phyloP scores from a whole-genome alignment of 2,797 vertebrate genomes.

The Sebastes oblongus region DNA sequence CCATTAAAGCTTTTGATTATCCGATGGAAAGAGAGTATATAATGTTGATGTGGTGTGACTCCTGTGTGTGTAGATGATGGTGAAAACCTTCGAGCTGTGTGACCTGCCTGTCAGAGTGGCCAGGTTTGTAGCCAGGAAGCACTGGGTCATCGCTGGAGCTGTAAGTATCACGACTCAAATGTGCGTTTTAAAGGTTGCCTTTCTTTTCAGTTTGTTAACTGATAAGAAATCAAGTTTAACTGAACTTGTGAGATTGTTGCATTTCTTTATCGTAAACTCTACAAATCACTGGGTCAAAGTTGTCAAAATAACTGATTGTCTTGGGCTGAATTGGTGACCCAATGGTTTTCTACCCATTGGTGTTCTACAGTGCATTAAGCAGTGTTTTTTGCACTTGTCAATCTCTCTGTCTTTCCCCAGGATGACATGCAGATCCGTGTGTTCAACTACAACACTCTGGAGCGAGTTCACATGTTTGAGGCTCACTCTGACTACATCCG shows the following conservation, averaged over 20 bases:
- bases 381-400: not conserved
- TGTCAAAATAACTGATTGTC: not conserved
- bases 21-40: not conserved
- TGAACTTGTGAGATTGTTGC: not conserved
- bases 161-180: conserved; percentile 77
- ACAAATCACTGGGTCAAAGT: not conserved
- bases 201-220: not conserved
- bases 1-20: too few relatives aligned
- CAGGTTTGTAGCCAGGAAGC: conserved; percentile 93
- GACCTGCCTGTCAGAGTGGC: conserved; percentile 93
- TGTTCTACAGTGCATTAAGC: not conserved
- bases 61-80: conserved; percentile 82
- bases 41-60: not conserved
- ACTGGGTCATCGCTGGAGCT: conserved; percentile 94
- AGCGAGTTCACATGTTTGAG: conserved; percentile 95
- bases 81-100: conserved; percentile 95
- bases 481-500: conserved; percentile 95
- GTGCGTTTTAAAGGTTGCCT: not conserved
- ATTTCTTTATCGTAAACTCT: not conserved
- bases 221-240: not conserved
- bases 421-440: conserved; percentile 97
- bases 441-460: conserved; percentile 96
- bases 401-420: conserved; percentile 62
- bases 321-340: not conserved
- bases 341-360: not conserved